Base-by-base conservation (phyloP, 2,113 vertebrate species). In the Cyprinodon brontotheroides region DNA sequence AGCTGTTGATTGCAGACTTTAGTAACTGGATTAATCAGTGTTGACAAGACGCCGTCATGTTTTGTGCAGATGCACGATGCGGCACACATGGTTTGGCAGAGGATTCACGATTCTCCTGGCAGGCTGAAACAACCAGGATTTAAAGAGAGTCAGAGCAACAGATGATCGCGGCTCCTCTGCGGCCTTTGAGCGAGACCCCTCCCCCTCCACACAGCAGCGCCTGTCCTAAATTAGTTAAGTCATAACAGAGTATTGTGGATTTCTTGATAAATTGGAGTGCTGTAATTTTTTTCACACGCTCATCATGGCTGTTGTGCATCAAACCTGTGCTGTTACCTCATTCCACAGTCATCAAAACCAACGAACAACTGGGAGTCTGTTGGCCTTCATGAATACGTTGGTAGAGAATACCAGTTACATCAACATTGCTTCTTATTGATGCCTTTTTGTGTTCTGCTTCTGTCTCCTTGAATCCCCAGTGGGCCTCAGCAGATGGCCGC, bases 21-120 rank as follows among this genome's bases (percentile, higher is more conserved):
- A 85, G 20, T 60, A 22, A 72, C 66, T 68, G 82, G 82, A 86
- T 88, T 86, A 81, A 83, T 81, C 75, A 77, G 61, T 72, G 88
- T 74, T 77, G 83, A 91, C 84, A 89, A 75, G 75, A 22, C 69
- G 39, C n/a, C 39, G n/a, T 74, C 69, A 48, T 65, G 66, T 66
- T 75, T 65, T 17, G 22, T 45, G 62, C 38, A 61, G 17, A 68
- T 40, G 43, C 11, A 60, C 60, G 50, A 40, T 57, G 41, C 53
- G 13, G 64, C 29, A 9, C 62, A 48, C 41, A 22, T 13, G 38
- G 17, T 59, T 20, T 73, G 70, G 70, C 61, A 61, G 15, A 63
- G 20, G 45, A 29, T 22, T 65, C 69, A 53, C 0, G 47, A 65
- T 50, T 60, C 63, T 48, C 40, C 61, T 20, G 60, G 63, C 53